phyloP scores from a whole-genome alignment of 2,888 invertebrate genomes.

The Agonum fuliginosum region DNA sequence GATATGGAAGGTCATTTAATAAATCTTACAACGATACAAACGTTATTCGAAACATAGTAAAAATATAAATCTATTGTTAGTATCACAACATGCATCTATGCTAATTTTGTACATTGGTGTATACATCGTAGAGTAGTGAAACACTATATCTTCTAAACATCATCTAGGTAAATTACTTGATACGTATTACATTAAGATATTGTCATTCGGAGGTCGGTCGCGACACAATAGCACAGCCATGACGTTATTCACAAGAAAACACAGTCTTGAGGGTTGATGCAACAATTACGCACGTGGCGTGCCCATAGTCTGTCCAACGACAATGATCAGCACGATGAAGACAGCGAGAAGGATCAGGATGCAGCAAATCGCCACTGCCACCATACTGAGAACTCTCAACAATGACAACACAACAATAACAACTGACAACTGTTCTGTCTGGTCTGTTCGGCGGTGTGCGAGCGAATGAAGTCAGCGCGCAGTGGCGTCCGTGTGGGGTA shows the following conservation, averaged over 20 bases:
- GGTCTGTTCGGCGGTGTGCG: constrained; percentile 58
- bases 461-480: constrained; percentile 64
- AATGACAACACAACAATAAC: constrained; percentile 70
- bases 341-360: constrained; percentile 87
- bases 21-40: constrained; percentile 48
- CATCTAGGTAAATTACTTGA: constrained; percentile 9
- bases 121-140: constrained; percentile 36
- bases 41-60: constrained; percentile 57
- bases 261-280: no score
- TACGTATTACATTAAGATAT: constrained; percentile 11
- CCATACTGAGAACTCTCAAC: constrained; percentile 76
- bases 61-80: constrained; percentile 49
- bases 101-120: constrained; percentile 52
- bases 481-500: neutral
- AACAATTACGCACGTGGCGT: no score
- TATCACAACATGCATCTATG: constrained; percentile 53
- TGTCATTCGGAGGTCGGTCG: constrained; percentile 13
- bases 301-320: constrained; percentile 86
- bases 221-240: constrained; percentile 18
- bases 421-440: constrained; percentile 75
- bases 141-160: constrained; percentile 5
- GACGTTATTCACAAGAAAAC: constrained; percentile 43
- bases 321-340: constrained; percentile 88
- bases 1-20: constrained; percentile 35
- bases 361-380: constrained; percentile 89